Base-by-base conservation (phyloP, 2,797 vertebrate species). In the Aulostomus chinensis region DNA sequence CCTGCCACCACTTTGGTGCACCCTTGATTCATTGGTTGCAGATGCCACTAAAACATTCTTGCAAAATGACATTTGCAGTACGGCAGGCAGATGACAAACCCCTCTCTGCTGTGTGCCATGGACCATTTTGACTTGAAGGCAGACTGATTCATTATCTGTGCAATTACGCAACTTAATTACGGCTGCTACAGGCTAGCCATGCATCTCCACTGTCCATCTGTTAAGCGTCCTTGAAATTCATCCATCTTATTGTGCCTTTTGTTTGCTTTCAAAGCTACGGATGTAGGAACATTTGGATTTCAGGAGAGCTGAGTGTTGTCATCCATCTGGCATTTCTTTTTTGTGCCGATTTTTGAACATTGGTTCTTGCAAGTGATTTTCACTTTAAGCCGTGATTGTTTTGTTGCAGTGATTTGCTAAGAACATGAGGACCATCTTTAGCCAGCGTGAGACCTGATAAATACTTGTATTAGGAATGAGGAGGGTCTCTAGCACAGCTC, bases 111-210 rank as follows among this genome's bases (percentile, higher is more conserved):
- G 55, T 67, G 60, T 73, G 62, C 74, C 78, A 51, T 40, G 33
- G 30, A 68, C 65, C 68, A 71, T 64, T 78, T 70, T 70, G 47
- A 78, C 80, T 80, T 45, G 41, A 68, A 85, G 75, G 78, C 78
- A 81, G 55, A 56, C 49, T 72, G 72, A 86, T 60, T 85, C 66
- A 80, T 83, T 84, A 84, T 85, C 75, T 68, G 67, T 73, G 72
- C 76, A 86, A 83, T 88, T 81, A 85, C 32, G 59, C 75, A 78
- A 81, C 66, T 75, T 85, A 80, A 86, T 86, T 84, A 76, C 31
- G n/a, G 67, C 11, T 52, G 72, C 80, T 68, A 25, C n/a, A 22
- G 66, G 82, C 77, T 18, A 59, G 60, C 68, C 69, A 67, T 9
- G 38, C 45, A 42, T 70, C 68, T 48, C 47, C 8, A 38, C 63